A percentile compares a stretch with the other conserved stretches of the same genome.
phyloP scores from a whole-genome alignment of 2,113 vertebrate genomes.

The Zosterops borbonicus region DNA sequence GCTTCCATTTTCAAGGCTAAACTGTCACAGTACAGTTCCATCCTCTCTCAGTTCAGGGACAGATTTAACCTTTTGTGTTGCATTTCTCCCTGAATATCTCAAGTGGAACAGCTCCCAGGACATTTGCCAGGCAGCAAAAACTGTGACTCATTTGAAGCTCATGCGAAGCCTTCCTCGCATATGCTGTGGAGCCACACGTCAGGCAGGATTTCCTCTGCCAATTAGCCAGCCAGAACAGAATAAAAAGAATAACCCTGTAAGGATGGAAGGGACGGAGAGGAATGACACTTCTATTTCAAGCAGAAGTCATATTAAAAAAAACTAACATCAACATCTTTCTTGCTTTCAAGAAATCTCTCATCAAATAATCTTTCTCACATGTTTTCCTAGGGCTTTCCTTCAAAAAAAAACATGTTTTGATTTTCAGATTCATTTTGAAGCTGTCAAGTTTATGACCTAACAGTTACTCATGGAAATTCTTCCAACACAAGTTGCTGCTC shows the following conservation, averaged over 20 bases:
- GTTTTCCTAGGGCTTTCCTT: not conserved
- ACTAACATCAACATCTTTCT: rapidly evolving
- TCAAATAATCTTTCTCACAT: not conserved
- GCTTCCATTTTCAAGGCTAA: not conserved
- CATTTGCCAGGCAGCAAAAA: not conserved
- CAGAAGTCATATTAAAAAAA: not conserved
- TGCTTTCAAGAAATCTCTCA: not conserved
- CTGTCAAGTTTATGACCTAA: not conserved
- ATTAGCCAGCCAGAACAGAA: not conserved
- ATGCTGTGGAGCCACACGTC: not conserved
- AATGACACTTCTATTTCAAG: not conserved
- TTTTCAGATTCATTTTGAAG: not conserved
- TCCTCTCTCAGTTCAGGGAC: not conserved
- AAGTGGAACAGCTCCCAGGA: not conserved
- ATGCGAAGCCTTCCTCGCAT: not conserved
- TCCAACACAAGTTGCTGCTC: slow-evolving; percentile 80
- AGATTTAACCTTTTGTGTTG: not conserved
- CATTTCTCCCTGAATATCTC: not conserved
- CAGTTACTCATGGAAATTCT: slow-evolving; percentile 84
- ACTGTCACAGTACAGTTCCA: too few species aligned
- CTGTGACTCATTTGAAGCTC: rapidly evolving
- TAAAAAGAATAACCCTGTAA: too few species aligned
- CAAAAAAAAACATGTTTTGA: rapidly evolving
- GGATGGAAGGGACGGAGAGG: rapidly evolving
- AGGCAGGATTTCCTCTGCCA: not conserved